A percentile compares a stretch with the other conserved stretches of the same genome.
phyloP scores from a whole-genome alignment of 2,888 invertebrate genomes.

The Ophion costatus region DNA sequence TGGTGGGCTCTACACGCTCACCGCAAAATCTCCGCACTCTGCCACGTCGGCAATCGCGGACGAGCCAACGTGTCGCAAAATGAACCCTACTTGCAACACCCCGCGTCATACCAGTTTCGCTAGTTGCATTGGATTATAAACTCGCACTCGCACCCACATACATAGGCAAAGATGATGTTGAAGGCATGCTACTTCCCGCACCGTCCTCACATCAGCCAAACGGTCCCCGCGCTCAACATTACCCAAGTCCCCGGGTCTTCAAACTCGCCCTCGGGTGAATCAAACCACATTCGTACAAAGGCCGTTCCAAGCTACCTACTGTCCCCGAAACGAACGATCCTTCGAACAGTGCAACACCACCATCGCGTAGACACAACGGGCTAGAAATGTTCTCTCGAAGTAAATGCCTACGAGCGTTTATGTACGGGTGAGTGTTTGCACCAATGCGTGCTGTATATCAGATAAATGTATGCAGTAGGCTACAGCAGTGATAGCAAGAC shows the following conservation, averaged over 20 bases:
- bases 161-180: background rate
- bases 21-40: constrained; percentile 43
- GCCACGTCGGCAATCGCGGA: constrained; percentile 16
- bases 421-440: background rate
- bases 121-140: constrained; percentile 16
- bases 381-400: background rate
- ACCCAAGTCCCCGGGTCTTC: background rate
- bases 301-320: background rate
- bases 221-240: background rate
- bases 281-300: background rate
- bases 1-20: background rate
- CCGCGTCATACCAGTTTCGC: constrained; percentile 36
- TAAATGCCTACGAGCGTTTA: too few species aligned
- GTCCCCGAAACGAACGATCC: background rate
- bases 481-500: constrained; percentile 30
- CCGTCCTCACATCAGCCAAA: background rate
- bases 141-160: too few species aligned
- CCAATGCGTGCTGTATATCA: background rate
- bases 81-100: constrained; percentile 19
- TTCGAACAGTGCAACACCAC: background rate
- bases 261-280: background rate
- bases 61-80: constrained; percentile 32
- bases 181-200: background rate
- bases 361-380: background rate
- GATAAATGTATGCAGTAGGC: background rate